Conservation (phyloP, 2,888 invertebrate genomes). For the Dilophus febrilis region DNA sequence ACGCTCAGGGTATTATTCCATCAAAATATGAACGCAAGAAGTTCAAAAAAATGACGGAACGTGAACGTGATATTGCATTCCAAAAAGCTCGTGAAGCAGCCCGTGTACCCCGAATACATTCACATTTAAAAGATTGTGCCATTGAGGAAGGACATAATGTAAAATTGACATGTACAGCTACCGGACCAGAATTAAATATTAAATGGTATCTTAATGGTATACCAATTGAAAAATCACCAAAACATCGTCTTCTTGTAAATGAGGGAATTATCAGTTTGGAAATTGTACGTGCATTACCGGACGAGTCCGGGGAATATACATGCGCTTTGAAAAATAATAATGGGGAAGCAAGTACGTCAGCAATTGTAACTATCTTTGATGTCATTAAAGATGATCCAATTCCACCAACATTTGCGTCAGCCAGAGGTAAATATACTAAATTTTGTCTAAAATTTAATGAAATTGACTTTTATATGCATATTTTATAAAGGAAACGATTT, state of each 20-base stretch:
- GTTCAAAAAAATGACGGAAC: conserved; percentile 22
- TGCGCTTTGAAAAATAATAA: conserved; percentile 61
- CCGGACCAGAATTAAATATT: conserved; percentile 52
- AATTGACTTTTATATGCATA: too few species aligned
- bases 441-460: too few species aligned
- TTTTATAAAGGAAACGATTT: too few species aligned
- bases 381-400: conserved; percentile 50
- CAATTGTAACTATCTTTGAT: conserved; percentile 57
- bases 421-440: conserved; percentile 39
- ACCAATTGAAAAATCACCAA: conserved; percentile 27
- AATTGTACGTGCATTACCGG: conserved; percentile 45
- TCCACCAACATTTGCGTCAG: conserved; percentile 56
- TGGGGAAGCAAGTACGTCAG: conserved; percentile 53
- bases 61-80: conserved; percentile 28
- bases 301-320: conserved; percentile 60
- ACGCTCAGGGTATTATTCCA: conserved; percentile 21
- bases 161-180: conserved; percentile 60
- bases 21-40: conserved; percentile 7
- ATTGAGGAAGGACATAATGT: conserved; percentile 56
- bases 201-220: conserved; percentile 59
- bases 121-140: conserved; percentile 53
- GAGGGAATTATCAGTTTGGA: conserved; percentile 60
- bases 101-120: conserved; percentile 25
- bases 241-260: neutral
- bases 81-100: conserved; percentile 26